Percentiles rank a stretch among this genome's conserved stretches.
These are phyloP conservation scores for Zele albiditarsus DNA, from an alignment of 2,888 invertebrate species.

Conservation along the genomic window DNA sequence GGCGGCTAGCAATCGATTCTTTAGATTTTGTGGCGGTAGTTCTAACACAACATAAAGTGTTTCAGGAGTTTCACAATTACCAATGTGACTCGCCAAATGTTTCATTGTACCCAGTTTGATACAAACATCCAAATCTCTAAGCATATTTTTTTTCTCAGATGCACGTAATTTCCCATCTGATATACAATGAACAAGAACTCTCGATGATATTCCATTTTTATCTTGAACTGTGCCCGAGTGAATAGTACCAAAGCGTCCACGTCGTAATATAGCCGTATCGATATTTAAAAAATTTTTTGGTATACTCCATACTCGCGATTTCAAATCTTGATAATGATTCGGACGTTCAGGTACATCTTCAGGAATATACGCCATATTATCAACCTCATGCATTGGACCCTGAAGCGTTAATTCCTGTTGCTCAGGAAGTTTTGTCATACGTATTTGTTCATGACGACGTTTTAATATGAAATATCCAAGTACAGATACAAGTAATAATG, in stretches of 20 bases:
- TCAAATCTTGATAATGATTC: constrained; percentile 84
- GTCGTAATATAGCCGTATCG: constrained; percentile 80
- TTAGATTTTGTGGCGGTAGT: constrained; percentile 79
- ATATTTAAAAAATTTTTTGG: constrained; percentile 83
- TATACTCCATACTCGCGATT: constrained; percentile 83
- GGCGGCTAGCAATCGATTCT: constrained; percentile 77
- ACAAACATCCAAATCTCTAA: constrained; percentile 83
- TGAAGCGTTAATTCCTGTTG: constrained; percentile 83
- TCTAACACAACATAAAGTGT: constrained; percentile 84
- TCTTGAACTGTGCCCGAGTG: constrained; percentile 80
- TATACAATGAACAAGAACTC: constrained; percentile 80
- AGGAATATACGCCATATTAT: constrained; percentile 85
- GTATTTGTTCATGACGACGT: constrained; percentile 69
- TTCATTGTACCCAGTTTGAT: constrained; percentile 82
- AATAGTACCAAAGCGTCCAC: constrained; percentile 86
- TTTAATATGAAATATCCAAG: constrained; percentile 78
- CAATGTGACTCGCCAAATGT: constrained; percentile 83
- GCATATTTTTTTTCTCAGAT: constrained; percentile 75
- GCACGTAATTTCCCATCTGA: constrained; percentile 75
- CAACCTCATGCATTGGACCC: constrained; percentile 86
- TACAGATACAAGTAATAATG: constrained; percentile 79
- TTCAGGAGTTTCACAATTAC: constrained; percentile 86
- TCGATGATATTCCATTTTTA: constrained; percentile 76
- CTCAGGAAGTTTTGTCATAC: constrained; percentile 75
- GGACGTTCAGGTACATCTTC: constrained; percentile 80